Evolutionary conservation across 92 coral and sea anemone species (phyloP), one percentile per base, ranked within the genome.

Genomic region (Actinernus sp.): DNA sequence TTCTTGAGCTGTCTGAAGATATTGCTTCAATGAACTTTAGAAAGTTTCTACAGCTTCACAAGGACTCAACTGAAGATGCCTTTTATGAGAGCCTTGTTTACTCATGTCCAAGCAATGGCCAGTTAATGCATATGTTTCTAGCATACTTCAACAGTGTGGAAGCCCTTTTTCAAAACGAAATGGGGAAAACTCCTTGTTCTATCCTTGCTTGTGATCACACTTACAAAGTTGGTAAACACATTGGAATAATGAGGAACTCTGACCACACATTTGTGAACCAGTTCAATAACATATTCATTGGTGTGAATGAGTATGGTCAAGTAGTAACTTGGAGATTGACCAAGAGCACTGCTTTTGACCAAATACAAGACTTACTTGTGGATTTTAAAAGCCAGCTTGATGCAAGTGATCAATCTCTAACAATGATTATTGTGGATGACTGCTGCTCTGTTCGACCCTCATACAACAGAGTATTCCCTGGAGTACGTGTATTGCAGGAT

Each of bases 201-300:
- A 51, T 69, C 10, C 74, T 86, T 18, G 54, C 84, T 6, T 86
- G 88, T 63, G 92, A 86, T 52, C 92, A 86, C 78, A 74, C 92
- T 28, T 86, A 80, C 55, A 86, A 73, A 65, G 82, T 79, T 0
- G 74, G 92, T 61, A 80, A 80, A 49, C 76, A 79, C 34, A 68
- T 79, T 9, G 88, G 91, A 19, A 76, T 65, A 7, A 36, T 48
- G 17, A 49, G 88, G 14, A 38, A 30, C 1, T 11, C 30, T 1
- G 96, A 89, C 38, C 50, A 52, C 12, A 27, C 20, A 25, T 78
- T 79, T 52, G 79, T 89, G 0, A 60, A 31, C 28, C 96, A 89
- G 57, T 83, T 89, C 49, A 58, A 78, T 59, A 84, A 89, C 57
- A 13, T 84, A 10, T 89, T 62, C 41, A 60, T 84, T 56, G 81